Base-by-base conservation (phyloP, 2,113 vertebrate genomes). In the Paradoxurus hermaphroditus region DNA sequence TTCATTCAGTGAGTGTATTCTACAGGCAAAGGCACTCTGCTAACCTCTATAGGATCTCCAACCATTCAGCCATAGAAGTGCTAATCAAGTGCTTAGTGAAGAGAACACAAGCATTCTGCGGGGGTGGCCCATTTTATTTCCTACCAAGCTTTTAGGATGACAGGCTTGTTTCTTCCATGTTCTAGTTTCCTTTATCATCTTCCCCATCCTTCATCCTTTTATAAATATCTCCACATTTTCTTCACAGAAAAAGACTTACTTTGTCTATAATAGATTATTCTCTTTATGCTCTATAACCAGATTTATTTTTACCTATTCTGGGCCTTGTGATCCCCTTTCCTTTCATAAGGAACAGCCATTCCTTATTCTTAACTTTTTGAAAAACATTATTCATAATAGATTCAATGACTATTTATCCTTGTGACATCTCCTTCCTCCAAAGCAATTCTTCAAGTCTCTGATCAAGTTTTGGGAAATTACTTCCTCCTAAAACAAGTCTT, bases 341-440 rank as follows among this genome's bases (percentile, higher is more conserved):
- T 95, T 97, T 97, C 11, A 91, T 39, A 92, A 85, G 65, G 31
- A 97, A 72, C 10, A 68, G 46, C 39, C 53, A 96, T 82, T 92
- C 27, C 31, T 90, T 96, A 93, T 44, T 91, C 79, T 93, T 93
- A 96, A 90, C 18, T 11, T 90, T 93, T 67, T 90, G 36, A 92
- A 95, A 91, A 95, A 46, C n/a, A 95, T 53, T 56, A 63, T 36
- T 90, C 5, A 53, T 36, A 92, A 90, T 41, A 86, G 51, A 90
- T 83, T 86, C 27, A 68, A 75, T 77, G 78, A 96, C 51, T 84
- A 21, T 85, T 36, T 70, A 87, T 75, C 31, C 63, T 85, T 62
- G 5, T 78, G 31, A 46, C 36, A 95, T 34, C 67, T 59, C 46
- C 83, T 96, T 94, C 34, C 25, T 91, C 62, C 16, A 95, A 86